Evolutionary conservation across 2,113 vertebrate species (phyloP), one percentile per base, ranked within the genome.

Genomic region (Gyps fulvus): DNA sequence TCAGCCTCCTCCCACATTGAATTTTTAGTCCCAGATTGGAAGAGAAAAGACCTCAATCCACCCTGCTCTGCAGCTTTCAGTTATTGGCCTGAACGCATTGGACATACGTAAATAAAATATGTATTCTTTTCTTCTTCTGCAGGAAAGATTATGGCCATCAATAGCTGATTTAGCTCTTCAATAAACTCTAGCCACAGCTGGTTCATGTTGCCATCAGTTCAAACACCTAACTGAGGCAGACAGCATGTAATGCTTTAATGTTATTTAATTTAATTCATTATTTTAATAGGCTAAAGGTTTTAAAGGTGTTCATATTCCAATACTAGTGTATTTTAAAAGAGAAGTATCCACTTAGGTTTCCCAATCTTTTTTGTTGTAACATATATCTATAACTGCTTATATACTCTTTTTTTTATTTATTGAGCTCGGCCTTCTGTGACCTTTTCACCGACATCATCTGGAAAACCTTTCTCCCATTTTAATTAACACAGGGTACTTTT

Each of bases 401-500:
- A 62, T 15, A 16, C 12, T 6, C 42, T 22, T 29, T 25, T 61
- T 59, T 57, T 83, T 34, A 91, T 93, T 90, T 94, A 88, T 58
- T 47, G 49, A 93, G 59, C 58, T 92, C 0, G 0, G n/a, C 47
- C 79, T 90, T 65, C 89, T 79, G 45, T 80, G 81, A 93, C 74
- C 71, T 96, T 95, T 95, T 67, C 47, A 92, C 32, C 2, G 1
- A 93, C 83, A 70, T 95, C 43, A 90, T 90, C 83, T 86, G 69
- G 88, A 96, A 97, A 95, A 63, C 81, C 73, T 42, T 91, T 88
- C 73, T 92, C 76, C 57, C 16, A 70, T 89, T 91, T 94, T 95
- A 83, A 95, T 95, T 94, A 95, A 87, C 59, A 50, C 73, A 27
- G 59, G 49, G 29, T 63, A 55, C 57, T 92, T 78, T 63, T 71